Conservation (phyloP, 2,888 invertebrate species). For the Pristionchus exspectatus region DNA sequence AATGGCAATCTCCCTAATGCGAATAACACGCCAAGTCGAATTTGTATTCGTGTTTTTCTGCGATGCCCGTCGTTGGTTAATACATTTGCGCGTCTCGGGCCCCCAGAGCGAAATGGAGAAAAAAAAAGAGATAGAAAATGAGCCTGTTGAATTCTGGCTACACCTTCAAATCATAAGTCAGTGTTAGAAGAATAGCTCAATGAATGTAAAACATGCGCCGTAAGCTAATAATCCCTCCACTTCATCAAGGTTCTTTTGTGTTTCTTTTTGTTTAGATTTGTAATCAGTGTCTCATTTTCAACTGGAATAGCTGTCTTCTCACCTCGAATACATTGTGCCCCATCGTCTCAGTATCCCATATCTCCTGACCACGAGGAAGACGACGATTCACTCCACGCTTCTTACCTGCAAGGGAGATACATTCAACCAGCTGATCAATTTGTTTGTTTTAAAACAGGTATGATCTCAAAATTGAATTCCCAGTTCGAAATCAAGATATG, state of each 20-base stretch:
- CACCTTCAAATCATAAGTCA: neutral
- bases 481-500: too few species aligned
- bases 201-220: neutral
- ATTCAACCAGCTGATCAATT: too few species aligned
- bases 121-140: neutral
- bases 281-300: neutral
- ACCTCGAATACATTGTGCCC: conserved; percentile 77
- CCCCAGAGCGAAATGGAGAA: neutral
- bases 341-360: conserved; percentile 78
- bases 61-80: neutral
- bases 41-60: conserved; percentile 8
- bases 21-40: neutral
- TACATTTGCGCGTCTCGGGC: neutral
- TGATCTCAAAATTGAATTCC: neutral
- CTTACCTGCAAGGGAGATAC: conserved; percentile 56
- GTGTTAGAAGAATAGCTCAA: neutral
- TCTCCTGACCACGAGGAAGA: conserved; percentile 75
- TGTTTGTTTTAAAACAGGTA: neutral
- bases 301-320: neutral
- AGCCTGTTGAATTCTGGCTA: neutral
- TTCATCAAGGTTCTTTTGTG: too few species aligned
- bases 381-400: conserved; percentile 72
- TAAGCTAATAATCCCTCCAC: too few species aligned
- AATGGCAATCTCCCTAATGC: conserved; percentile 2
- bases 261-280: neutral